These are phyloP conservation scores for Aplysia californica DNA, from an alignment of 1,140 invertebrate genomes.

Conservation along the genomic window DNA sequence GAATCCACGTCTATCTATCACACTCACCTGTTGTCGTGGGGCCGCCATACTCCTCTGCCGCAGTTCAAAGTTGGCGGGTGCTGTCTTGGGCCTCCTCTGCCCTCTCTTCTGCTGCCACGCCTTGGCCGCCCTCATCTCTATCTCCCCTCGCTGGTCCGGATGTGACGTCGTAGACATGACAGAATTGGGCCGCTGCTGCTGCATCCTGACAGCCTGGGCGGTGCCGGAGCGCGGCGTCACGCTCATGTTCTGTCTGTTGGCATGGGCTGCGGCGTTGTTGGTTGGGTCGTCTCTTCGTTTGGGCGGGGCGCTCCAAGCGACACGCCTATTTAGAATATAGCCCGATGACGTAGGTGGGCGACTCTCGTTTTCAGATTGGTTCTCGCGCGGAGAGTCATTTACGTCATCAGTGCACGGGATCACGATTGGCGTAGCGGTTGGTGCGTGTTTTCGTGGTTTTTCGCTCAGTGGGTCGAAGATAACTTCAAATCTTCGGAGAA, in stretches of 20 bases:
- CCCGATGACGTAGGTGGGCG: background rate
- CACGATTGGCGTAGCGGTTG: background rate
- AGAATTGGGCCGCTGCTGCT: background rate
- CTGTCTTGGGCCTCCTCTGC: conserved; percentile 9
- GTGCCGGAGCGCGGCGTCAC: background rate
- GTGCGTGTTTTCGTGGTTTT: background rate
- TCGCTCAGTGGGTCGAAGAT: background rate
- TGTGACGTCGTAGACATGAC: no score
- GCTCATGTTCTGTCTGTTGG: background rate
- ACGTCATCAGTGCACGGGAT: background rate
- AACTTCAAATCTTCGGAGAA: background rate
- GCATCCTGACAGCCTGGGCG: background rate
- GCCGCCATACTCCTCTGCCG: conserved; percentile 4
- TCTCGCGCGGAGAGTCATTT: background rate
- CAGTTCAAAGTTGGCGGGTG: conserved; percentile 2
- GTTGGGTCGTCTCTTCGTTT: background rate
- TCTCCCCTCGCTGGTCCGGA: no score
- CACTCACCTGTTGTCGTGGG: conserved; percentile 4
- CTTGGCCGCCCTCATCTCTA: background rate
- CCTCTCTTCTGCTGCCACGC: background rate
- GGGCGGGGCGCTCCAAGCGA: conserved; percentile 9
- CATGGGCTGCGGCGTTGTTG: background rate
- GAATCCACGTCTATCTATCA: no score
- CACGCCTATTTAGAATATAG: background rate
- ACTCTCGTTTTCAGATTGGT: background rate